These are phyloP conservation scores for Drosophila nasuta DNA, from an alignment of 1,140 invertebrate species.

Conservation along the genomic window DNA sequence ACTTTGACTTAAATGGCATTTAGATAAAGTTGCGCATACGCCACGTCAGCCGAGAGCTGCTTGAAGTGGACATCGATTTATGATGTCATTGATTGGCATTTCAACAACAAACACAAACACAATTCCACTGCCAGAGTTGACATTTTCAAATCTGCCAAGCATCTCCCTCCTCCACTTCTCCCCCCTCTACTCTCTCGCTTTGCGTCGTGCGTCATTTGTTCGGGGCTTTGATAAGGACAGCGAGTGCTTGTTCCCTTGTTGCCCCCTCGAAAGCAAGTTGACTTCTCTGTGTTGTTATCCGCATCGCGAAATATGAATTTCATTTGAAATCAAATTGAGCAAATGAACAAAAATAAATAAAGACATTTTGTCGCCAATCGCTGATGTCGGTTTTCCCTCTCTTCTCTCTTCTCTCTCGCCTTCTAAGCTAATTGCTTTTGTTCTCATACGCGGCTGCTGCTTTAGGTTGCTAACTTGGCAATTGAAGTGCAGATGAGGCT, in stretches of 20 bases:
- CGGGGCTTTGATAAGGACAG: conserved; percentile 59
- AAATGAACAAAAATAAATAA: conserved; percentile 60
- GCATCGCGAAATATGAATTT: conserved; percentile 71
- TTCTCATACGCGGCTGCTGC: conserved; percentile 1
- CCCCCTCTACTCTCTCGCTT: conserved; percentile 17
- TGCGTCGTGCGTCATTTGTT: conserved; percentile 71
- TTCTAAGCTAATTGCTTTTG: conserved; percentile 37
- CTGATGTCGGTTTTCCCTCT: not conserved
- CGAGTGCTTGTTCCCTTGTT: not conserved
- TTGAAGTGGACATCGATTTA: conserved; percentile 60
- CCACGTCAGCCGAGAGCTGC: conserved; percentile 1
- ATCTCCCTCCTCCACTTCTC: not conserved
- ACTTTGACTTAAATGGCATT: conserved; percentile 72
- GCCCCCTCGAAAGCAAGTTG: not conserved
- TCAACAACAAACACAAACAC: conserved; percentile 13
- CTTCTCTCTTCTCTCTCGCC: not conserved
- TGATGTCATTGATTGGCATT: conserved; percentile 58
- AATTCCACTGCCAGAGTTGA: conserved; percentile 11
- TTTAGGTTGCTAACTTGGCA: not conserved
- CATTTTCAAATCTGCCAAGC: not conserved
- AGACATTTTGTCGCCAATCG: conserved; percentile 69
- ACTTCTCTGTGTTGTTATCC: conserved; percentile 23
- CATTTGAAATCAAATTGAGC: conserved; percentile 74
- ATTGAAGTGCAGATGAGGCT: not conserved
- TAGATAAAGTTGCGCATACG: conserved; percentile 65